Evolutionary conservation across 2,888 invertebrate species (phyloP).

Genomic region (Mycogona germanica): DNA sequence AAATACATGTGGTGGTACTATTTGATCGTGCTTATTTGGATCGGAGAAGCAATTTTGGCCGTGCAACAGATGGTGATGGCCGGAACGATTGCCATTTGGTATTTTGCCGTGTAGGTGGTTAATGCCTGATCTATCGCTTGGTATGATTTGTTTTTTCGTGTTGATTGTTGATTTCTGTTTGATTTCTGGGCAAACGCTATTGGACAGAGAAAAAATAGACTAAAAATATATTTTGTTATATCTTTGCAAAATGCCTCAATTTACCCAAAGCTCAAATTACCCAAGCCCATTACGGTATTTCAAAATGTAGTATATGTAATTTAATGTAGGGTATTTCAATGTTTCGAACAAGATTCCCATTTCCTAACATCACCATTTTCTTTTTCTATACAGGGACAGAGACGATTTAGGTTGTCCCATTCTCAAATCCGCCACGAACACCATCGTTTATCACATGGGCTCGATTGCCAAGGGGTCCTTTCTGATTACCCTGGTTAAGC

Average conservation of each 20-base stretch:
- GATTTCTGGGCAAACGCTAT: too few relatives aligned
- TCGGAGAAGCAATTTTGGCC: conserved; percentile 83
- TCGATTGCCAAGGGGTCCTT: conserved; percentile 91
- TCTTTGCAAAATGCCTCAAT: too few relatives aligned
- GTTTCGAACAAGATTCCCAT: too few relatives aligned
- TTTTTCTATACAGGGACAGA: conserved; percentile 15
- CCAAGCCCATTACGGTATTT: too few relatives aligned
- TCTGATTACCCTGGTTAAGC: conserved; percentile 81
- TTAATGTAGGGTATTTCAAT: too few relatives aligned
- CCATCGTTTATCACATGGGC: conserved; percentile 60
- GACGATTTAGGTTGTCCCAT: conserved; percentile 22
- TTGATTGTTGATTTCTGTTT: not conserved
- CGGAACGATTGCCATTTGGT: conserved; percentile 88
- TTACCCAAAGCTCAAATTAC: too few relatives aligned
- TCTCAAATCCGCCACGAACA: conserved; percentile 18
- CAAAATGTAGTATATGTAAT: too few relatives aligned
- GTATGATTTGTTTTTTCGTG: not conserved
- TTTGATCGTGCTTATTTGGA: conserved; percentile 79
- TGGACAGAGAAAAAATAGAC: too few relatives aligned
- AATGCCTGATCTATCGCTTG: too few relatives aligned
- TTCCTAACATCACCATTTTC: too few relatives aligned
- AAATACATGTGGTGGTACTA: conserved; percentile 94
- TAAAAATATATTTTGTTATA: too few relatives aligned
- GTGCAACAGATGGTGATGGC: conserved; percentile 91
- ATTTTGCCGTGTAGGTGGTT: conserved; percentile 56